Conservation (phyloP, 2,888 invertebrate species). For the Tetragnatha montana region DNA sequence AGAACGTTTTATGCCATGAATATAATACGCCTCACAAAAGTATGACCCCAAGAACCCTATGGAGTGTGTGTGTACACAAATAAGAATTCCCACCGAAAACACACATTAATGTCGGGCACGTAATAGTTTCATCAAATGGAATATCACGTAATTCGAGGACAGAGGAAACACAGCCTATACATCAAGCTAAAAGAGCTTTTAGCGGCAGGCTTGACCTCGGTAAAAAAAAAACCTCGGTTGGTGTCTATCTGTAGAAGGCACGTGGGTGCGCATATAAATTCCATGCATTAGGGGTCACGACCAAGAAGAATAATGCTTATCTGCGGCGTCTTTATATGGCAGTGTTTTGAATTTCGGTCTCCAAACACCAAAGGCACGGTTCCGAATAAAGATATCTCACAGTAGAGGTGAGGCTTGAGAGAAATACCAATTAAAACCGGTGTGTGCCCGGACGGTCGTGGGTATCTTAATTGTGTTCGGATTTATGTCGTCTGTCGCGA, state of each 20-base stretch:
- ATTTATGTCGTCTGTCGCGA: slow-evolving; percentile 4
- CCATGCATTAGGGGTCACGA: slow-evolving; percentile 47
- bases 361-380: not conserved
- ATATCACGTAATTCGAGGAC: slow-evolving; percentile 60
- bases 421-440: slow-evolving; percentile 8
- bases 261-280: slow-evolving; percentile 67
- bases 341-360: not conserved
- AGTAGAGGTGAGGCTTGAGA: not conserved
- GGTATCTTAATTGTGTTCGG: slow-evolving; percentile 7
- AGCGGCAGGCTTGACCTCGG: slow-evolving; percentile 55
- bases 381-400: not conserved
- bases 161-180: slow-evolving; percentile 34
- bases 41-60: slow-evolving; percentile 17
- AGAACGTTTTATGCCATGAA: too few species aligned
- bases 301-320: slow-evolving; percentile 24
- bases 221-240: not conserved
- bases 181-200: slow-evolving; percentile 66
- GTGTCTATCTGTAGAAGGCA: slow-evolving; percentile 28
- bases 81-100: not conserved
- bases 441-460: not conserved
- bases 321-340: not conserved
- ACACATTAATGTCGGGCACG: slow-evolving; percentile 25
- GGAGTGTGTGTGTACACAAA: not conserved
- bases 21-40: too few species aligned
- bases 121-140: slow-evolving; percentile 60